Conservation (phyloP, 2,797 vertebrate genomes). For the Gambelia wislizenii region DNA sequence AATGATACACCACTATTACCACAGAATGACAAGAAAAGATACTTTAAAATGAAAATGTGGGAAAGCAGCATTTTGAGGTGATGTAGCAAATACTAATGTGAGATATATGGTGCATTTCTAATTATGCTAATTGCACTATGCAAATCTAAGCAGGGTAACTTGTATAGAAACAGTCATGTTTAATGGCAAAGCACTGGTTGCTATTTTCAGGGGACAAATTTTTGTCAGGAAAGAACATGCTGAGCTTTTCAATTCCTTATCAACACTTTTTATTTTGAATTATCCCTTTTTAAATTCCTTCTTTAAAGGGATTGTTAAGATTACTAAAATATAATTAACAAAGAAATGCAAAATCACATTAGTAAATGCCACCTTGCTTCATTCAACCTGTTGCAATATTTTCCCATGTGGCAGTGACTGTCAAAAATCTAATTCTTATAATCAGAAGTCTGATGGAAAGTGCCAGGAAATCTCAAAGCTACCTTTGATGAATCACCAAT, state of each 20-base stretch:
- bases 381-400: background rate
- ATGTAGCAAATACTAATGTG: background rate
- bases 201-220: background rate
- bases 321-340: background rate
- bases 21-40: background rate
- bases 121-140: conserved; percentile 27
- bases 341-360: background rate
- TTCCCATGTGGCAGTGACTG: background rate
- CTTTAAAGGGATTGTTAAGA: background rate
- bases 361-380: background rate
- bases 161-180: background rate
- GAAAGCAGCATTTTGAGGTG: background rate
- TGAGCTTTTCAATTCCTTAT: background rate
- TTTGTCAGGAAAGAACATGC: background rate
- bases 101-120: background rate
- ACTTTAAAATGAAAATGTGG: background rate
- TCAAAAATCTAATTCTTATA: background rate
- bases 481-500: background rate
- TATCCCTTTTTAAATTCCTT: background rate
- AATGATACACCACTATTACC: background rate
- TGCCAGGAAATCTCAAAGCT: background rate
- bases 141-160: background rate
- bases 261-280: background rate
- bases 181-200: background rate
- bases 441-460: background rate